phyloP scores from a whole-genome alignment of 2,888 invertebrate genomes.

The Cephonodes hylas region DNA sequence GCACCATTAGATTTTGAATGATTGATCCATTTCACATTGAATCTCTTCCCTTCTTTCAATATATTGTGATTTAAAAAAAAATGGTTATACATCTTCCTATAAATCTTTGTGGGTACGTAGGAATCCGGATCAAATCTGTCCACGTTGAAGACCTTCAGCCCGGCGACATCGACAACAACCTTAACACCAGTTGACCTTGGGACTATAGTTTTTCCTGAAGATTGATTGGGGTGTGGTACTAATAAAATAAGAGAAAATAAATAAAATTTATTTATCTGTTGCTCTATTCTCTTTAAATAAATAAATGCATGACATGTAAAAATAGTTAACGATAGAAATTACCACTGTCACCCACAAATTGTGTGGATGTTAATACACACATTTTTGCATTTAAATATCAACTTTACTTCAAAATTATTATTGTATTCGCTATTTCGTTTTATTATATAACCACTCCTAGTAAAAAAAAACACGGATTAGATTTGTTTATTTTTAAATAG shows the following conservation, averaged over 20 bases:
- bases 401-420: not conserved
- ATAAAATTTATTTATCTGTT: not conserved
- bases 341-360: not conserved
- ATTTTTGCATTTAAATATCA: not conserved
- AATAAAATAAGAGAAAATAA: not conserved
- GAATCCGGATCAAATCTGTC: slow-evolving; percentile 26
- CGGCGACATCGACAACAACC: not conserved
- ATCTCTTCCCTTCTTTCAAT: not conserved
- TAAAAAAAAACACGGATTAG: no score
- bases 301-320: not conserved
- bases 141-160: not conserved
- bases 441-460: no score
- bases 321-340: not conserved
- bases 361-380: not conserved
- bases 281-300: not conserved
- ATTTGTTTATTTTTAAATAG: no score
- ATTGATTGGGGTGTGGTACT: slow-evolving; percentile 35
- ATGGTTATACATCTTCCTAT: not conserved
- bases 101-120: slow-evolving; percentile 42
- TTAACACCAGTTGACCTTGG: not conserved
- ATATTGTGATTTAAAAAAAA: not conserved
- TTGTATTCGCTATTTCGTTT: not conserved
- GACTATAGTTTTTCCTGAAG: slow-evolving; percentile 48
- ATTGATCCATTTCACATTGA: no score
- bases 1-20: no score